Evolutionary conservation across 2,888 invertebrate species (phyloP).

Genomic region (Chrysolina americana): DNA sequence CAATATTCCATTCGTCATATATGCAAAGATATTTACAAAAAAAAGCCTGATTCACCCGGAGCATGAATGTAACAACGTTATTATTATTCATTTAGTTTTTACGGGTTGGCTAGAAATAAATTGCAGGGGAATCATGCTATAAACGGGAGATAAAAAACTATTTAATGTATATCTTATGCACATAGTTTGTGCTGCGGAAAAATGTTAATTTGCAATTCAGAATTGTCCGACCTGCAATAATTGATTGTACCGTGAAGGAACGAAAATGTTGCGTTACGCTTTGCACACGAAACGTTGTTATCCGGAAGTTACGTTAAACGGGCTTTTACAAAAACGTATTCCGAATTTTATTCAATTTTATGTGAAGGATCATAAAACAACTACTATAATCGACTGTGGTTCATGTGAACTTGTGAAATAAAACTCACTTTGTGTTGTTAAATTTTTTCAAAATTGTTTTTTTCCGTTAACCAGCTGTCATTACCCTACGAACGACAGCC

Average conservation of each 20-base stretch:
- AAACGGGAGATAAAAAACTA: slow-evolving; percentile 27
- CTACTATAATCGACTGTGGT: neutral
- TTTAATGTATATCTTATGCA: slow-evolving; percentile 24
- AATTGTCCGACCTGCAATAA: slow-evolving; percentile 17
- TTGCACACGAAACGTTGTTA: slow-evolving; percentile 8
- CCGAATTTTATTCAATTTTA: neutral
- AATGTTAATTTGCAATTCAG: slow-evolving; percentile 22
- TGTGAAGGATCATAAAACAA: neutral
- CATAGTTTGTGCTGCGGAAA: slow-evolving; percentile 22
- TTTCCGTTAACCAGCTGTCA: no score
- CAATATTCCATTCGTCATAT: no score
- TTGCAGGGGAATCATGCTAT: slow-evolving; percentile 28
- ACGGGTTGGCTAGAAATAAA: slow-evolving; percentile 26
- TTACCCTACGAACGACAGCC: no score
- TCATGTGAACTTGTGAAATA: no score
- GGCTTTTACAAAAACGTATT: neutral
- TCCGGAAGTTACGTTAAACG: slow-evolving; percentile 9
- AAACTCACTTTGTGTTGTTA: no score
- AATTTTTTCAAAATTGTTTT: no score
- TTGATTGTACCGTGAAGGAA: slow-evolving; percentile 17
- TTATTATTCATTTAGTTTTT: slow-evolving; percentile 40
- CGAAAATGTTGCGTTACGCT: slow-evolving; percentile 1
- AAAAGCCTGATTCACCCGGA: neutral
- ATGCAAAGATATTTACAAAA: neutral
- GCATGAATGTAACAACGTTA: slow-evolving; percentile 29